Conservation (phyloP, 2,797 vertebrate species). For the Manis pentadactyla region DNA sequence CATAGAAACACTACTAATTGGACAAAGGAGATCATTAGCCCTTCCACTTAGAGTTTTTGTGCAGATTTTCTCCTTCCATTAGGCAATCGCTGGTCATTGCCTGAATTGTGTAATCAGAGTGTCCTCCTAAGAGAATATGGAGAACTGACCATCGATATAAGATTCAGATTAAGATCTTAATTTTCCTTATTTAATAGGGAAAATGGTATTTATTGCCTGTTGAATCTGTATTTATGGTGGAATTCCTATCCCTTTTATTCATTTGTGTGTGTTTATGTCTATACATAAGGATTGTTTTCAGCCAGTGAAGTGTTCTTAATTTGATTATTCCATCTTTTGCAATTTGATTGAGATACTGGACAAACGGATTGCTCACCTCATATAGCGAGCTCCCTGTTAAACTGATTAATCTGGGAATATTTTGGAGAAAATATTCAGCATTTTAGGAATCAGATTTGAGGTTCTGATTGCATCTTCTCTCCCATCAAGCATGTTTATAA, state of each 20-base stretch:
- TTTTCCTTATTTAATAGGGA: slow-evolving; percentile 32
- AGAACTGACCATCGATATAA: neutral
- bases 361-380: neutral
- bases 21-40: neutral
- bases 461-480: slow-evolving; percentile 21
- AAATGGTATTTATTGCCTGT: neutral
- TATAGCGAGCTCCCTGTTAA: neutral
- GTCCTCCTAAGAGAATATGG: neutral
- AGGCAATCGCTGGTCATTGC: neutral
- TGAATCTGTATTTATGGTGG: neutral
- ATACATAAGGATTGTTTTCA: slow-evolving; percentile 1
- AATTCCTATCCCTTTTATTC: neutral
- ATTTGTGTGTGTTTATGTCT: neutral
- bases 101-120: neutral
- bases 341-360: neutral
- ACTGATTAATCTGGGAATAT: slow-evolving; percentile 34
- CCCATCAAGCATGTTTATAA: neutral
- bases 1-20: slow-evolving; percentile 26
- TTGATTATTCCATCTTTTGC: neutral
- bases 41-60: neutral
- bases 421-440: slow-evolving; percentile 20
- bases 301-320: slow-evolving; percentile 42
- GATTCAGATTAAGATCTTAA: slow-evolving; percentile 14
- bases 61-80: slow-evolving; percentile 21
- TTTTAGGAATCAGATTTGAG: slow-evolving; percentile 38